These are phyloP conservation scores for Mimachlamys varia DNA, from an alignment of 2,888 invertebrate genomes.

Conservation along the genomic window DNA sequence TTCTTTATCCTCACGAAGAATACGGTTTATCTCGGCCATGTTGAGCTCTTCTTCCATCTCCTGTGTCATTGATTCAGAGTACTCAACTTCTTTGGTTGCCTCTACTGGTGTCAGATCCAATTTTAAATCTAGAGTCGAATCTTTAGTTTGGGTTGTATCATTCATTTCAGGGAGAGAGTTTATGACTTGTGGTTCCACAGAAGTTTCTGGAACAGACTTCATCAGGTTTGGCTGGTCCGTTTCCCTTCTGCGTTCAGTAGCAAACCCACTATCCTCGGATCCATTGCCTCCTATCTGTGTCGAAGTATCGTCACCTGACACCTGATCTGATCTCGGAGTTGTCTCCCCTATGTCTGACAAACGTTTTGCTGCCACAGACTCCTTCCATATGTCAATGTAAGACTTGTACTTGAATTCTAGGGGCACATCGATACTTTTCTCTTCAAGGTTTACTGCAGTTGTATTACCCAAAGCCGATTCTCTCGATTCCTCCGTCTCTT, in stretches of 20 bases:
- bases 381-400: background rate
- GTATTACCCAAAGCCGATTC: background rate
- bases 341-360: background rate
- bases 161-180: background rate
- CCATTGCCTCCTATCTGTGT: background rate
- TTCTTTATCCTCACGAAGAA: background rate
- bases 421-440: background rate
- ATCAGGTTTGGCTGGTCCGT: background rate
- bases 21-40: background rate
- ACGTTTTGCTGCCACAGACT: background rate
- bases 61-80: background rate
- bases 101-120: background rate
- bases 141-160: background rate
- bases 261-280: constrained; percentile 1
- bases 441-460: background rate
- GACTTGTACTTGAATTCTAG: background rate
- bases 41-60: background rate
- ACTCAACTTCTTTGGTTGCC: background rate
- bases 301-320: background rate
- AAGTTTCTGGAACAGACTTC: background rate
- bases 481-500: background rate
- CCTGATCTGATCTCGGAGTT: background rate
- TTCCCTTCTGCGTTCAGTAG: background rate
- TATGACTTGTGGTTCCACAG: no score
- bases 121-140: background rate